Evolutionary conservation across 2,888 invertebrate species (phyloP), one percentile per base, ranked within the genome.

Genomic region (Cordilura impudica): DNA sequence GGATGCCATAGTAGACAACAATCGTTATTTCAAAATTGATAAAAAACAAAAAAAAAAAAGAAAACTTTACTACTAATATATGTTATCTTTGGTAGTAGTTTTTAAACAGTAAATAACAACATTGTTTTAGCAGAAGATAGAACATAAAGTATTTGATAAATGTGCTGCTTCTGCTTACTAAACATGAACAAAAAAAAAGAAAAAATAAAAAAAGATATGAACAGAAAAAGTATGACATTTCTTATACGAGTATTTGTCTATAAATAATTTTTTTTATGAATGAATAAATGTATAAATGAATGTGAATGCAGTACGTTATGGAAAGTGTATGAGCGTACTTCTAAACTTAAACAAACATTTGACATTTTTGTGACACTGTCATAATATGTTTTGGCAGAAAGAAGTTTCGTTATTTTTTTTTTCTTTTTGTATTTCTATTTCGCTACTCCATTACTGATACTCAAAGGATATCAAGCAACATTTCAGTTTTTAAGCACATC

Each of bases 341-440:
- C 51, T 47, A 54, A 60, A 66, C 71, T 77, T 58, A 56, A 67
- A 61, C 54, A 67, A 58, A 31, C 47, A 73, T 69, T 78, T 78
- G 78, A 78, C 69, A 78, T 78, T 78, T 78, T 58, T 69, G 43
- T 73, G 73, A 78, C 78, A 78, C 73, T 78, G 78, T 78, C 78
- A 78, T 78, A 78, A 78, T 78, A 78, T 78, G 78, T 78, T 73
- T 78, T 78, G 78, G 78, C 73, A 69, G 63, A 47, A 60, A 26
- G 47, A 60, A 60, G 65, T 18, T 71, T 47, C 23, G 1, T 73
- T 58, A 7, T 51, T 67, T 67, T 56, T 67, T 47, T 31, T 3
- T 73, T 58, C 7, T 51, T 67, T 67, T 56, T 67, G 43, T 54
- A 8, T 8, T 53, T 18, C 8, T 43, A 23, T 29, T 29, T 16